Evolutionary conservation across 2,888 invertebrate species (phyloP).

Genomic region (Leucoma salicis): DNA sequence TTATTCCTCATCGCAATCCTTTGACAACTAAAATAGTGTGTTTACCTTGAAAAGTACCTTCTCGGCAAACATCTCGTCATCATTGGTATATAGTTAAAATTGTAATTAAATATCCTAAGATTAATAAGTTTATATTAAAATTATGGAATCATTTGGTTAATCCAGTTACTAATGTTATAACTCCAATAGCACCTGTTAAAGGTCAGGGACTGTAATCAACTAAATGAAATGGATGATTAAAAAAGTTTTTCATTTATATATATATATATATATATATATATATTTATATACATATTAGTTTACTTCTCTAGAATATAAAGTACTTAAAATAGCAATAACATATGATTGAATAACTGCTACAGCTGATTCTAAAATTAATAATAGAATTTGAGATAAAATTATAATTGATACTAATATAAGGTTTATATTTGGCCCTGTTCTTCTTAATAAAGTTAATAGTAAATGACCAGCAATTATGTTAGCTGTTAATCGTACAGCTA

Average conservation of each 20-base stretch:
- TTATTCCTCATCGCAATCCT: conserved; percentile 86
- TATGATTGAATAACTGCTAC: conserved; percentile 86
- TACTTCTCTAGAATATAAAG: conserved; percentile 86
- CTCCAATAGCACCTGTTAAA: conserved; percentile 81
- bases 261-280: too few relatives aligned
- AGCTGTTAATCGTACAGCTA: conserved; percentile 87
- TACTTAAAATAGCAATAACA: conserved; percentile 85
- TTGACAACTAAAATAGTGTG: conserved; percentile 82
- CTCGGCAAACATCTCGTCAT: conserved; percentile 87
- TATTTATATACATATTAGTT: conserved; percentile 57
- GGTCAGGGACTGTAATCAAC: conserved; percentile 86
- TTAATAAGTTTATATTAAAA: conserved; percentile 75
- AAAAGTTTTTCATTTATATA: conserved; percentile 57
- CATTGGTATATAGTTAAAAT: conserved; percentile 84
- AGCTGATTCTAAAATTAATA: conserved; percentile 81
- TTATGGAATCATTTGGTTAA: conserved; percentile 84
- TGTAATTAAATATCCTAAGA: conserved; percentile 71
- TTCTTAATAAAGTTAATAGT: conserved; percentile 83
- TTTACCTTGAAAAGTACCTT: conserved; percentile 85
- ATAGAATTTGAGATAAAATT: conserved; percentile 70
- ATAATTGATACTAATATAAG: conserved; percentile 53
- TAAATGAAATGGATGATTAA: conserved; percentile 85
- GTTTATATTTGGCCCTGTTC: conserved; percentile 45
- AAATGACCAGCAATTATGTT: conserved; percentile 90
- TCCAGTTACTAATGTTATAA: conserved; percentile 80